Percentiles rank a stretch among this genome's conserved stretches.
These are phyloP conservation scores for Apodemus sylvaticus DNA, from an alignment of 2,113 vertebrate genomes.

Conservation along the genomic window DNA sequence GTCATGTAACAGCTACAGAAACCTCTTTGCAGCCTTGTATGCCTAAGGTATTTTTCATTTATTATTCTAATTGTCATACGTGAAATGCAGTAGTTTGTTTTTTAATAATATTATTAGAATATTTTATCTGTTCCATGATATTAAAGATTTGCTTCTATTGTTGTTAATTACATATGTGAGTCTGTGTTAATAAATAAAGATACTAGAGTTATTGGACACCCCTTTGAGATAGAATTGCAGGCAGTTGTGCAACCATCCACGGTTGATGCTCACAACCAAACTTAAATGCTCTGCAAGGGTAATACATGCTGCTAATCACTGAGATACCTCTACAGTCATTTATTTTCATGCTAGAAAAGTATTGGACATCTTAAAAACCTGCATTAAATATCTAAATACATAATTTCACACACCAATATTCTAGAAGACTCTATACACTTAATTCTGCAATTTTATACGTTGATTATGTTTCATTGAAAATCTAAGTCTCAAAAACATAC, in stretches of 20 bases:
- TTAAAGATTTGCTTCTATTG: neutral
- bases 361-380: neutral
- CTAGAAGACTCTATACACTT: neutral
- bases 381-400: neutral
- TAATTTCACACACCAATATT: neutral
- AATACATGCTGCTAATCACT: neutral
- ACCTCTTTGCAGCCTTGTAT: neutral
- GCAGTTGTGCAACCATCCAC: neutral
- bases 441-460: neutral
- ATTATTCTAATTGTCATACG: neutral
- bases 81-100: neutral
- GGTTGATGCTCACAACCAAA: neutral
- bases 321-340: neutral
- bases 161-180: neutral
- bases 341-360: neutral
- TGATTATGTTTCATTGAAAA: neutral
- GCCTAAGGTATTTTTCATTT: neutral
- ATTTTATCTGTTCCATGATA: neutral
- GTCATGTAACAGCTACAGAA: neutral
- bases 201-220: neutral
- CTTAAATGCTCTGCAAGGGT: neutral
- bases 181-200: neutral
- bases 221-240: neutral
- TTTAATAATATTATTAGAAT: neutral
- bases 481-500: slow-evolving; percentile 7